Base-by-base conservation (phyloP, 1,140 invertebrate species). In the Zaprionus nigranus region DNA sequence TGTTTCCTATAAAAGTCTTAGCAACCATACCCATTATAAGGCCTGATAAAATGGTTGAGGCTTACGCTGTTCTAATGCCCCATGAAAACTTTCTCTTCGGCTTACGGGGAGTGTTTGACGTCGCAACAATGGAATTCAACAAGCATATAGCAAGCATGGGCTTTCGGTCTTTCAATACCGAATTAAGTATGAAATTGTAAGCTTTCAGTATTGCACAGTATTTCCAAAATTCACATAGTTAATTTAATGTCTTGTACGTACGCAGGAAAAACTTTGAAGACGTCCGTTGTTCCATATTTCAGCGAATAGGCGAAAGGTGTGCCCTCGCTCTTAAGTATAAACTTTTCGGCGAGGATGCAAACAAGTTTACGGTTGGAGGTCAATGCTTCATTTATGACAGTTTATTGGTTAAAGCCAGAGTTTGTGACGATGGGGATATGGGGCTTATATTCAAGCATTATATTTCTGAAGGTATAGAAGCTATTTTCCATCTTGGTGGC, bases 241-340 rank as follows among this genome's bases (percentile, higher is more conserved):
- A 11, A 34, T 34, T 34, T 3, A 11, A 34, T 34, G 9, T 34
- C 30, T 34, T 11, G 9, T 34, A 34, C 15, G 6, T 0, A 30
- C 7, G n/a, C 17, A 86, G 83, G 0, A 80, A 87, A 38, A 87
- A 86, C 7, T 87, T 86, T 2, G 20, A 69, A 5, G 26, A 75
- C 43, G 11, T 79, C 15, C 73, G 83, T 9, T 80, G 77, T 0
- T 86, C 83, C 1, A 5, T 87, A 4, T 86, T 82, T 13, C 83
- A 80, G 24, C 59, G 69, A 0, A 5, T 87, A 6, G 54, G 58
- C 28, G 66, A 83, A 0, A 7, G 9, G 1, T 81, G 74, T 57
- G 84, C 69, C 1, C 2, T 78, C 2, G 84, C 84, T 1, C 0
- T 78, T 0, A 87, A 83, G 38, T 46, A 43, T 12, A 78, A 73